Base-by-base conservation (phyloP, 2,888 invertebrate genomes). In the Andrena chrysosceles region DNA sequence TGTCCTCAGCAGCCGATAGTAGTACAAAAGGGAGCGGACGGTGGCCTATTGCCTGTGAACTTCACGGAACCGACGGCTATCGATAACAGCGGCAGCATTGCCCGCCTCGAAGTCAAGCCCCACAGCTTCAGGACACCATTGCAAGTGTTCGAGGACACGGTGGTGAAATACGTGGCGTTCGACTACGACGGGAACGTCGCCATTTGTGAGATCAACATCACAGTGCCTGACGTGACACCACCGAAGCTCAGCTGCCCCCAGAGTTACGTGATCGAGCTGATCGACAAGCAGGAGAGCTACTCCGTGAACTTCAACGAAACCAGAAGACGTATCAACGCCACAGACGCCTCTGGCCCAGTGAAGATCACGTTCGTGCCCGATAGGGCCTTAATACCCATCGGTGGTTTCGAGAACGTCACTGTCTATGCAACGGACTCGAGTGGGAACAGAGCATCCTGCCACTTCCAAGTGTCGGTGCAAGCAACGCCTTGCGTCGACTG, bases 111-210 rank as follows among this genome's bases (percentile, higher is more conserved):
- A 95, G 97, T 99, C 0, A 98, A 98, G 87, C 99, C 99, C 0
- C 97, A 97, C 88, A 98, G 97, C 89, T 99, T 99, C 94, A 97
- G 96, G 91, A 98, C 98, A 0, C 98, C 98, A 0, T 96, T 98
- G 85, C 96, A 97, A 93, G 96, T 98, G 13, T 98, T 99, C 94
- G 96, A 98, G 92, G 98, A 99, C 86, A 98, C 97, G 91, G 97
- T 98, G 35, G 98, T 99, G 0, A 97, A 98, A 94, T 99, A 99
- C 91, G 97, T 99, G 0, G 99, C 99, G 2, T 99, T 98, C 91
- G 99, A 99, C 94, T 98, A 98, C 91, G 99, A 99, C 92, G 99
- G 99, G 87, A 99, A 99, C 92, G 98, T 98, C 16, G 99, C 99
- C 16, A 98, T 98, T 92, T 99, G 99, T 92, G 97, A 98, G 95